phyloP scores from a whole-genome alignment of 2,113 vertebrate genomes.

The Bungarus multicinctus region DNA sequence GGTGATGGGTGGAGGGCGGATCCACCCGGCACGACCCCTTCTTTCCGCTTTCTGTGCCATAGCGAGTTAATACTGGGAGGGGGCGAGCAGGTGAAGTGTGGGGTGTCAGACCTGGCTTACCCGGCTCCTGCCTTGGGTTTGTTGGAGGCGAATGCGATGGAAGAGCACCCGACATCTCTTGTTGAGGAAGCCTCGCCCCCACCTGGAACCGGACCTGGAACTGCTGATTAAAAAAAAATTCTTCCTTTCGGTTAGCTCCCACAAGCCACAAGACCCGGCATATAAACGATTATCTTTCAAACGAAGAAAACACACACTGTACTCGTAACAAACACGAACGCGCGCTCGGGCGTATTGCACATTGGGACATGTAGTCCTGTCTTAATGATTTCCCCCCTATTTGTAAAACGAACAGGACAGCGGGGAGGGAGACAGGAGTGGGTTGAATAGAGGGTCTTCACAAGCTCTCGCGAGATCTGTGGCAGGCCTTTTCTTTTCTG shows the following conservation, averaged over 20 bases:
- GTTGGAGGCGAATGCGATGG: neutral
- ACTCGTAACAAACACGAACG: neutral
- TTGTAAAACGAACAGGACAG: neutral
- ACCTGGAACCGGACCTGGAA: neutral
- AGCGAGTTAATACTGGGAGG: neutral
- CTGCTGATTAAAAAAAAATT: neutral
- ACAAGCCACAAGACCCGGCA: neutral
- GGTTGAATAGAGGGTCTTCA: neutral
- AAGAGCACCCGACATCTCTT: neutral
- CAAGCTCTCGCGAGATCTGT: constrained; percentile 54
- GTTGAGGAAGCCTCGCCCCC: neutral
- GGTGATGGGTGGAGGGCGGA: neutral
- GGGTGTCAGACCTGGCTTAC: neutral
- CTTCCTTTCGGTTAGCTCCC: neutral
- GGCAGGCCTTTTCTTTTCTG: constrained; percentile 17
- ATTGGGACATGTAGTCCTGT: constrained; percentile 6
- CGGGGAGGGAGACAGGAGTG: neutral
- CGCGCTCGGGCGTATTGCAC: neutral
- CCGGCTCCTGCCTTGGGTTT: neutral
- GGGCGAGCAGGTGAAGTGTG: neutral
- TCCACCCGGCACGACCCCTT: neutral
- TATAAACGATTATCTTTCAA: neutral
- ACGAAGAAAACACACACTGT: neutral
- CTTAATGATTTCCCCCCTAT: neutral
- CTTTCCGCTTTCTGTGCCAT: neutral